A percentile compares a stretch with the other conserved stretches of the same genome.
These are phyloP conservation scores for Neodiprion fabricii DNA, from an alignment of 1,140 invertebrate genomes.

Conservation along the genomic window DNA sequence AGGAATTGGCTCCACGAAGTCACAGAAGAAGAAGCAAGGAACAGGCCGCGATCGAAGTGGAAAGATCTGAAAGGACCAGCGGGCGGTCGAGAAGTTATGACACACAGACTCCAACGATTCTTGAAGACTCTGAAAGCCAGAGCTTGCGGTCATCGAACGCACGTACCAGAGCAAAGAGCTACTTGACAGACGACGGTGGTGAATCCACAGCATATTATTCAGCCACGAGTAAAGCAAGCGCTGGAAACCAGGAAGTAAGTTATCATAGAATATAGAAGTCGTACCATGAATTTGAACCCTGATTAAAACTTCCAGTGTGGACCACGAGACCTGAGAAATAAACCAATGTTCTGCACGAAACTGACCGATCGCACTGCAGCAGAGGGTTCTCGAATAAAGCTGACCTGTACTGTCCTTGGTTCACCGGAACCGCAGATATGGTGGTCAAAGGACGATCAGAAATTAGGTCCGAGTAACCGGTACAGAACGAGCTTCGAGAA, in stretches of 20 bases:
- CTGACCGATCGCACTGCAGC: slow-evolving; percentile 79
- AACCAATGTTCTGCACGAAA: slow-evolving; percentile 83
- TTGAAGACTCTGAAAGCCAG: not conserved
- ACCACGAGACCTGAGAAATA: slow-evolving; percentile 61
- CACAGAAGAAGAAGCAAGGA: slow-evolving; percentile 20
- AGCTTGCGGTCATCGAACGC: not conserved
- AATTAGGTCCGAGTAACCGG: slow-evolving; percentile 61
- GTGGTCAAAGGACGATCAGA: slow-evolving; percentile 82
- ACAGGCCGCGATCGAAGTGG: slow-evolving; percentile 23
- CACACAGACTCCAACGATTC: slow-evolving; percentile 8
- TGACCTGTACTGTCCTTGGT: slow-evolving; percentile 88
- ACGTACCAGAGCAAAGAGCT: slow-evolving; percentile 3
- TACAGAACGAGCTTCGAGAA: slow-evolving; percentile 67
- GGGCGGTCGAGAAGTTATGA: slow-evolving; percentile 18
- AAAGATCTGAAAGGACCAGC: slow-evolving; percentile 20
- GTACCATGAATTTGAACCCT: not conserved
- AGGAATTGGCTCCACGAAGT: slow-evolving; percentile 19
- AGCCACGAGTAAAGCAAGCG: not conserved
- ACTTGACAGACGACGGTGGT: slow-evolving; percentile 8
- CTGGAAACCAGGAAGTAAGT: not conserved
- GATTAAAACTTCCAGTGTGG: slow-evolving; percentile 7
- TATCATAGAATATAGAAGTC: not conserved
- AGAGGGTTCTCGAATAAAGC: slow-evolving; percentile 73
- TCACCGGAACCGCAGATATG: slow-evolving; percentile 78
- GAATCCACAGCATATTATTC: not conserved